Conservation (phyloP, 2,888 invertebrate genomes). For the Acleris cristana region DNA sequence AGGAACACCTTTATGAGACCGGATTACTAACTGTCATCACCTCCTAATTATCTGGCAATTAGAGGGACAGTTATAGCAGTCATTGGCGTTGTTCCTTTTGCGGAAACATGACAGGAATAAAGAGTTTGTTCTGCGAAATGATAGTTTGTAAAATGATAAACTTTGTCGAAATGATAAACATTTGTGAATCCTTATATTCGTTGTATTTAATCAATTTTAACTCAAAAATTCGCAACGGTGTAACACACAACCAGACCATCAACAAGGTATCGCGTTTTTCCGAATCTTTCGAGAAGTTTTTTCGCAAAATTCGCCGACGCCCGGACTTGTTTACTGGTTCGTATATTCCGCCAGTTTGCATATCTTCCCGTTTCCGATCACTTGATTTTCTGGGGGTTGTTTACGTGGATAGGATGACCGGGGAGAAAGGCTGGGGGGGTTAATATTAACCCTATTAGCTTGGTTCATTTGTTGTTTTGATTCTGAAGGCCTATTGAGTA, state of each 20-base stretch:
- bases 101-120: too few species aligned
- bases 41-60: too few species aligned
- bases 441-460: not conserved
- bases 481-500: not conserved
- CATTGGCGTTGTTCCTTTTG: too few species aligned
- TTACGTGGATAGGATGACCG: slow-evolving; percentile 8
- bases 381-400: slow-evolving; percentile 31
- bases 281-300: slow-evolving; percentile 25
- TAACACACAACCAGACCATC: slow-evolving; percentile 5
- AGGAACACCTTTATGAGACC: too few species aligned
- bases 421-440: not conserved
- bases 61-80: too few species aligned
- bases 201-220: too few species aligned
- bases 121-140: too few species aligned
- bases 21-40: too few species aligned
- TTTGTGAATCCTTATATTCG: too few species aligned
- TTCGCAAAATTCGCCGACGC: slow-evolving; percentile 27
- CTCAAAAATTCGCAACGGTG: slow-evolving; percentile 12
- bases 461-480: not conserved
- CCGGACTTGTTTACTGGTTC: slow-evolving; percentile 31
- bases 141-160: too few species aligned
- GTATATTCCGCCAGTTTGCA: slow-evolving; percentile 33
- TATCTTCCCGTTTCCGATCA: slow-evolving; percentile 23
- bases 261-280: slow-evolving; percentile 30
- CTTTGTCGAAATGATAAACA: too few species aligned